Conservation (phyloP, 2,797 vertebrate genomes). For the Aulostomus chinensis region DNA sequence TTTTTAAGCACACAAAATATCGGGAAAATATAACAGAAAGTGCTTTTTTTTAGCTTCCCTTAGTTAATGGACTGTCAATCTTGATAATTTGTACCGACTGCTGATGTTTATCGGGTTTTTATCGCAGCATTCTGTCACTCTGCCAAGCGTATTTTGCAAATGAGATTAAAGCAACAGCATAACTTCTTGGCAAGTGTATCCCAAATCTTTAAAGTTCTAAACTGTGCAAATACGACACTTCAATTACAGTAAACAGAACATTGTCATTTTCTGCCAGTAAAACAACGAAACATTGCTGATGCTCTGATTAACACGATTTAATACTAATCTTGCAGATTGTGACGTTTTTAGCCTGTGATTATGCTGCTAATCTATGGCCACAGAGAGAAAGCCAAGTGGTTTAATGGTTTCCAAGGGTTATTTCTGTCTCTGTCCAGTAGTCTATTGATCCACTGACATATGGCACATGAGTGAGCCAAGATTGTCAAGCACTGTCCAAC, state of each 20-base stretch:
- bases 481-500: constrained; percentile 25
- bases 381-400: constrained; percentile 41
- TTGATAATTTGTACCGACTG: constrained; percentile 17
- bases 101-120: constrained; percentile 45
- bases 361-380: constrained; percentile 65
- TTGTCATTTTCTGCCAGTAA: constrained; percentile 15
- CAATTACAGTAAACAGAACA: not conserved
- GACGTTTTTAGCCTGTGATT: constrained; percentile 68
- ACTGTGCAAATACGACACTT: constrained; percentile 22
- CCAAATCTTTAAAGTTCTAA: constrained; percentile 22
- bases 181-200: constrained; percentile 10
- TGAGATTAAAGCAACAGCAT: constrained; percentile 26
- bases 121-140: constrained; percentile 32
- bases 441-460: constrained; percentile 65
- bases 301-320: constrained; percentile 57
- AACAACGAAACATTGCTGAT: constrained; percentile 13
- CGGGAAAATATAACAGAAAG: too few relatives aligned
- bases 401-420: constrained; percentile 57
- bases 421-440: constrained; percentile 51
- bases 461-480: constrained; percentile 37
- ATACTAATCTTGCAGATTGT: constrained; percentile 61
- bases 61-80: constrained; percentile 26
- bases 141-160: constrained; percentile 16
- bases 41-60: not conserved
- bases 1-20: too few relatives aligned